Base-by-base conservation (phyloP, 35 echinoderm and acorn worm species). In the Heliocidaris tuberculata region DNA sequence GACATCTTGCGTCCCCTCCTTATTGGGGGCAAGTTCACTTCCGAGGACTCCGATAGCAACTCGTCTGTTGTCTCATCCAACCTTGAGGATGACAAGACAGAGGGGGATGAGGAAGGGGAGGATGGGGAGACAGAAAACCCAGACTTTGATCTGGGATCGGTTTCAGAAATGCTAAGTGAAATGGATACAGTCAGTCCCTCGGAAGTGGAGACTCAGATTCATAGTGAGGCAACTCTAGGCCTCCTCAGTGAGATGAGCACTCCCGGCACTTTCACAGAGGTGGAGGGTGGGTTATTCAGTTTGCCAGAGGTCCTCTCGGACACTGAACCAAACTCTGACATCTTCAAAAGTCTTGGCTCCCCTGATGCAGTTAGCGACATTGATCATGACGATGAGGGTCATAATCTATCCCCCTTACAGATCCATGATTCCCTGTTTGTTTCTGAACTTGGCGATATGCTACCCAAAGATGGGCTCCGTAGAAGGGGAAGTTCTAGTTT, bases 111-210 rank as follows among this genome's bases (percentile, higher is more conserved):
- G 50, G 91, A 93, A 50, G 50, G 50, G 47, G 91, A 93, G 50
- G 91, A 93, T 16, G 91, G 50, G 91, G 91, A 93, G 15, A 59
- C 91, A 10, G 91, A 93, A 49, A 93, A 93, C 48, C 47, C 7
- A 29, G 91, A 93, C 50, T 93, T 48, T 59, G 91, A 93, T 59
- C 91, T 93, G 50, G 91, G 91, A 49, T 93, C 91, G 13, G 91
- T 93, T 31, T 93, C 91, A 50, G 91, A 93, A 48, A 93, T 93
- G 91, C 91, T 93, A 31, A 93, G 91, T 93, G 91, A 93, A 27
- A 32, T 93, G 91, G 91, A 59, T 93, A 93, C 91, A 50, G 47
- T 93, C 48, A 93, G 91, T 59, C 91, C 91, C 91, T 93, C 91
- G 47, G 91, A 93, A 93, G 50, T 93, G 47, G 91, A 93, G 50